A percentile compares a stretch with the other conserved stretches of the same genome.
Evolutionary conservation across 2,113 vertebrate genomes (phyloP).

Genomic region (Oryzias woworae): DNA sequence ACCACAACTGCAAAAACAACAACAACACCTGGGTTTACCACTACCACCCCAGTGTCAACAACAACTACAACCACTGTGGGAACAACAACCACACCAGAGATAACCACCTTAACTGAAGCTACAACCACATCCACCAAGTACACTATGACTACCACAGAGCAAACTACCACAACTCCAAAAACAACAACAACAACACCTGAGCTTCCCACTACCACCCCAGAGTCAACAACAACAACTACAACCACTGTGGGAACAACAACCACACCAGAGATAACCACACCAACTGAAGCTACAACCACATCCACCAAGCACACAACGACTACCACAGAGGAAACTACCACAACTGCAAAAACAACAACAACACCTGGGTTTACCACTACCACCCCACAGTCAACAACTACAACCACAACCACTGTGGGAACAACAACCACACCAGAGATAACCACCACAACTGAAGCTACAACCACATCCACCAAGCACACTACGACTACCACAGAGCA

Average conservation of each 20-base stretch:
- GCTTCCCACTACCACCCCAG: neutral
- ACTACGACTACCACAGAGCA: neutral
- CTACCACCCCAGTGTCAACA: neutral
- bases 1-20: neutral
- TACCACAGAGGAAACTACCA: neutral
- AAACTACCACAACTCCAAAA: neutral
- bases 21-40: neutral
- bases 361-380: too few species aligned
- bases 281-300: neutral
- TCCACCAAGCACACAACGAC: neutral
- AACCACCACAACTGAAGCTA: neutral
- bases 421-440: too few species aligned
- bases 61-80: neutral
- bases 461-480: neutral
- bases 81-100: neutral
- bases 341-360: too few species aligned
- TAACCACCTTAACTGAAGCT: neutral
- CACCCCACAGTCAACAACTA: too few species aligned
- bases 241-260: neutral
- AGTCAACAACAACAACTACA: neutral
- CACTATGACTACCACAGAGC: neutral
- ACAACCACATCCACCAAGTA: neutral
- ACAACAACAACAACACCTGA: slow-evolving; percentile 1
- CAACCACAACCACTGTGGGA: too few species aligned
- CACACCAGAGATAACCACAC: neutral